Evolutionary conservation across 2,888 invertebrate genomes (phyloP).

Genomic region (Buathra laborator): DNA sequence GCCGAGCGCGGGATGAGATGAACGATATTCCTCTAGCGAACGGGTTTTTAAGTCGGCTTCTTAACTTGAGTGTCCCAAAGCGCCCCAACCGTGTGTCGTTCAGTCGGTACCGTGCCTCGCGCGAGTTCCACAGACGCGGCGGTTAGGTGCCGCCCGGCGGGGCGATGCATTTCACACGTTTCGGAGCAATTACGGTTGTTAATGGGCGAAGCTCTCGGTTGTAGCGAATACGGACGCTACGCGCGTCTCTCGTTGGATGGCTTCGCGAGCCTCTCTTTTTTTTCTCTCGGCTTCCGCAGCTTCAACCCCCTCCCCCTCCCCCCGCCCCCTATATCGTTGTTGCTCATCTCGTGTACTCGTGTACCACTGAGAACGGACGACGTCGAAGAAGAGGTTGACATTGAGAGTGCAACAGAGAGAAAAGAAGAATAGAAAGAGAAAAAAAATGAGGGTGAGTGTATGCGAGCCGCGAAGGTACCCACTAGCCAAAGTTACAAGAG

Average conservation of each 20-base stretch:
- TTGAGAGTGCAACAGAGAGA: conserved; percentile 24
- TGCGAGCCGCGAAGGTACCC: conserved; percentile 73
- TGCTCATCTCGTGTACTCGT: conserved; percentile 60
- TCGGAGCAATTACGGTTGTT: conserved; percentile 82
- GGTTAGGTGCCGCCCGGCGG: conserved; percentile 46
- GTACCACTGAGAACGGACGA: conserved; percentile 44
- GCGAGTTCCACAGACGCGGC: background rate
- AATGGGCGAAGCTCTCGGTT: conserved; percentile 75
- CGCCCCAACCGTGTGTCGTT: background rate
- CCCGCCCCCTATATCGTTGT: background rate
- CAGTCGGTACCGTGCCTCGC: background rate
- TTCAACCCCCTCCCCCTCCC: background rate
- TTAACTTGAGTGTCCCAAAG: conserved; percentile 57
- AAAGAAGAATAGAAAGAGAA: conserved; percentile 23
- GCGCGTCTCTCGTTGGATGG: conserved; percentile 47
- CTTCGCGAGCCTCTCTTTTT: conserved; percentile 34
- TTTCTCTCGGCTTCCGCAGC: conserved; percentile 2
- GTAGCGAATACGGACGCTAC: conserved; percentile 31
- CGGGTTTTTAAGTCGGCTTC: conserved; percentile 62
- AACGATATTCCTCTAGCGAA: conserved; percentile 16
- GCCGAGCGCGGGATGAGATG: background rate
- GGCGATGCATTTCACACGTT: conserved; percentile 74
- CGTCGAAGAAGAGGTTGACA: conserved; percentile 42
- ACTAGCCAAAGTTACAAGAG: conserved; percentile 82
- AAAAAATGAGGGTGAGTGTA: conserved; percentile 57